Conservation (phyloP, 1,140 invertebrate species). For the Pseudomyrmex concolor region DNA sequence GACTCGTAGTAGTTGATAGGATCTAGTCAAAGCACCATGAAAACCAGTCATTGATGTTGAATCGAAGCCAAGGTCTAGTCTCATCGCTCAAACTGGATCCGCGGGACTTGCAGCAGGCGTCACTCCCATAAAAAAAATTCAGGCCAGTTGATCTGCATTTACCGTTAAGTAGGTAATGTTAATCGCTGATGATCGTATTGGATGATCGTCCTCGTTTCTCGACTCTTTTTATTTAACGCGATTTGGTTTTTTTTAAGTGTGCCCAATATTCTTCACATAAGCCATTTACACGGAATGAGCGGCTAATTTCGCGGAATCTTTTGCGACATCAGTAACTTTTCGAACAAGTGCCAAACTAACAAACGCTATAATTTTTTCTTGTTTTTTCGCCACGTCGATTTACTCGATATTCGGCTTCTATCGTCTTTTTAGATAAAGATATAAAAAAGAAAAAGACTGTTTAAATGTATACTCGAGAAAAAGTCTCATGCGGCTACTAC, state of each 20-base stretch:
- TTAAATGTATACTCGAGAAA: slow-evolving; percentile 19
- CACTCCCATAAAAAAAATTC: slow-evolving; percentile 20
- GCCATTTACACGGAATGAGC: slow-evolving; percentile 18
- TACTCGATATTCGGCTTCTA: too few species aligned
- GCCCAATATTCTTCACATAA: slow-evolving; percentile 26
- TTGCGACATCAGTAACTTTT: slow-evolving; percentile 32
- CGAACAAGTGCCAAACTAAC: slow-evolving; percentile 1
- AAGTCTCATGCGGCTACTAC: neutral
- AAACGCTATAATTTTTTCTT: slow-evolving; percentile 24
- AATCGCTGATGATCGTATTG: slow-evolving; percentile 48
- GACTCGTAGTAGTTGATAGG: slow-evolving; percentile 50
- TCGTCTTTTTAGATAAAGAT: too few species aligned
- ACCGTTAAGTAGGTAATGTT: slow-evolving; percentile 64
- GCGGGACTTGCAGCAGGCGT: slow-evolving; percentile 26
- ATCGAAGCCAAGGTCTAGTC: slow-evolving; percentile 73
- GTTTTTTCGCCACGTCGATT: slow-evolving; percentile 11
- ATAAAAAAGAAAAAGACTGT: neutral
- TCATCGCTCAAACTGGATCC: slow-evolving; percentile 73
- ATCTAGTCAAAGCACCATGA: slow-evolving; percentile 72
- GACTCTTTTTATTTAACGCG: slow-evolving; percentile 27
- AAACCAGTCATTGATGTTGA: slow-evolving; percentile 73
- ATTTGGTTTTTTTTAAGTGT: slow-evolving; percentile 13
- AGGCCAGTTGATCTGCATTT: slow-evolving; percentile 43
- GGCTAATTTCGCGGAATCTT: slow-evolving; percentile 23
- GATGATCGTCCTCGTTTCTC: slow-evolving; percentile 7